phyloP scores from a whole-genome alignment of 2,797 vertebrate genomes.

The Poecilia gillii region DNA sequence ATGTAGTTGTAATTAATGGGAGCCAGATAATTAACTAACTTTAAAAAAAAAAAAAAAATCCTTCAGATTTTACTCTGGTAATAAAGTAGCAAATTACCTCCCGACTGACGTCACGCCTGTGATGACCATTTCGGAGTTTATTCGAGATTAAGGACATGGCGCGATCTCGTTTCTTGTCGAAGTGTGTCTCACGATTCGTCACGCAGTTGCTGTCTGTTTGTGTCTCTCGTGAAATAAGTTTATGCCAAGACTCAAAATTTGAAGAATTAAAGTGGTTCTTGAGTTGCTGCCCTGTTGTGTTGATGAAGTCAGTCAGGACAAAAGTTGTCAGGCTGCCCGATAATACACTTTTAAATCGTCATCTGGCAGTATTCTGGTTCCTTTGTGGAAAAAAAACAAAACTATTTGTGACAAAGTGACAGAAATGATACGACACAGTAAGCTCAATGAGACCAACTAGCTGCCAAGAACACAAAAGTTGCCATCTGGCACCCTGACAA shows the following conservation, averaged over 20 bases:
- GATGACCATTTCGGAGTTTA: slow-evolving; percentile 64
- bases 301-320: background rate
- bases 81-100: slow-evolving; percentile 60
- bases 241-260: background rate
- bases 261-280: background rate
- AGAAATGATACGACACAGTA: background rate
- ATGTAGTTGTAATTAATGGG: slow-evolving; percentile 70
- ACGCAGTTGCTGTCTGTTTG: background rate
- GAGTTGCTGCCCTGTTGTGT: background rate
- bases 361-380: background rate
- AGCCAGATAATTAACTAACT: slow-evolving; percentile 63
- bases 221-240: background rate
- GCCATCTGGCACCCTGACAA: background rate
- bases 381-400: background rate
- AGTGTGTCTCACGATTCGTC: background rate
- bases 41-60: slow-evolving; percentile 46
- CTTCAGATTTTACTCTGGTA: slow-evolving; percentile 60
- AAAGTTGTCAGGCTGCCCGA: background rate
- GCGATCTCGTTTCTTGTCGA: slow-evolving; percentile 1
- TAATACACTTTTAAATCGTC: background rate
- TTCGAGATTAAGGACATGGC: slow-evolving; percentile 25
- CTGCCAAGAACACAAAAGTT: background rate
- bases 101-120: slow-evolving; percentile 21
- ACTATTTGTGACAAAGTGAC: background rate
- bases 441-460: background rate